Evolutionary conservation across 2,888 invertebrate species (phyloP).

Genomic region (Papilio gigon): DNA sequence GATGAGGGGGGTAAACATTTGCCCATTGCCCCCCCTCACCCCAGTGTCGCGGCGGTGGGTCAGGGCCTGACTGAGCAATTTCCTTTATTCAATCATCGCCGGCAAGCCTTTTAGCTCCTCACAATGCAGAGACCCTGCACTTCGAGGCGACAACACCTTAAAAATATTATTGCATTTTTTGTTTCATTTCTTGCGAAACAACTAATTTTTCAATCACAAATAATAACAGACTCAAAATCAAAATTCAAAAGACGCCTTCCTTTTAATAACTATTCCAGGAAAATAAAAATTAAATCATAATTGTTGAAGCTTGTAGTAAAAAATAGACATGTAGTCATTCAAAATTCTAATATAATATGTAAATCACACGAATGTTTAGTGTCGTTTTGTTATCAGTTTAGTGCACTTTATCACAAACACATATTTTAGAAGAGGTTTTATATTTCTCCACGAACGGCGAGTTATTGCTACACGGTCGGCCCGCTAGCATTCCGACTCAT

Average conservation of each 20-base stretch:
- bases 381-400: not conserved
- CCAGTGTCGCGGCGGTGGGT: constrained; percentile 35
- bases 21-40: constrained; percentile 39
- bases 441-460: not conserved
- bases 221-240: too few species aligned
- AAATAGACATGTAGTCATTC: too few species aligned
- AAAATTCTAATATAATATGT: too few species aligned
- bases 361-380: too few species aligned
- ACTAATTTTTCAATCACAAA: too few species aligned
- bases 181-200: not conserved
- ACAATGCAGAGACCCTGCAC: constrained; percentile 38
- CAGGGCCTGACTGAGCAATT: constrained; percentile 52
- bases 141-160: constrained; percentile 23
- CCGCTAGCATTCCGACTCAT: constrained; percentile 25
- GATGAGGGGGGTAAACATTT: constrained; percentile 43
- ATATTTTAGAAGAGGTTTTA: not conserved
- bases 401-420: not conserved
- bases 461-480: constrained; percentile 9
- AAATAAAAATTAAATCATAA: too few species aligned
- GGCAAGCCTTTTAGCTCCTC: constrained; percentile 36
- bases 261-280: too few species aligned
- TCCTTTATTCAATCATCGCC: constrained; percentile 60
- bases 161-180: constrained; percentile 17
- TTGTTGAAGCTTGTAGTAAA: too few species aligned
- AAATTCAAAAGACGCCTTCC: too few species aligned